phyloP scores from a whole-genome alignment of 2,888 invertebrate genomes.

The Brachylomia viminalis region DNA sequence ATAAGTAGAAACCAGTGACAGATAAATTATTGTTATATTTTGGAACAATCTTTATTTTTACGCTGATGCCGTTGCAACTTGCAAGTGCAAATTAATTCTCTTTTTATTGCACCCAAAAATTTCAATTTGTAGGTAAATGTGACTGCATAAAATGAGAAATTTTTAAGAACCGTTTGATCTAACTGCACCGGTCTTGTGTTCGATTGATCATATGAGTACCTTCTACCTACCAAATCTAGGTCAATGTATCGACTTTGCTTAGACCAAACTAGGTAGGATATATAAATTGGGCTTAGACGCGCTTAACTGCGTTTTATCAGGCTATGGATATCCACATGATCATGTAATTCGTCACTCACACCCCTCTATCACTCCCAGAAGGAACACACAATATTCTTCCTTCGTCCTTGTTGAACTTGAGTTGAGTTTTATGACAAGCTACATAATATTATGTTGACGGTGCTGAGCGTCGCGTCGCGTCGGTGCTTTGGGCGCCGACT shows the following conservation, averaged over 20 bases:
- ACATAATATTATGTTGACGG: neutral
- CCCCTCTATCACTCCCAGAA: neutral
- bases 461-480: too few relatives aligned
- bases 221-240: neutral
- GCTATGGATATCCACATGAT: neutral
- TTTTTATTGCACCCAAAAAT: neutral
- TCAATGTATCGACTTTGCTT: neutral
- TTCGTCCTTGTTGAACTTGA: neutral
- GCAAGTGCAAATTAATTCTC: slow-evolving; percentile 3
- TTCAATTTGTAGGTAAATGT: neutral
- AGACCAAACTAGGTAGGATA: neutral
- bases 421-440: neutral
- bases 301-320: neutral
- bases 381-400: neutral
- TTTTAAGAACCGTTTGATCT: neutral
- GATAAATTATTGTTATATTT: slow-evolving; percentile 19
- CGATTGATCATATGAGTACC: too few relatives aligned
- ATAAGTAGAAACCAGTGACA: neutral
- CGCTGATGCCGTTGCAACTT: neutral
- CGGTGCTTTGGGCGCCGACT: too few relatives aligned
- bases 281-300: neutral
- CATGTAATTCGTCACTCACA: neutral
- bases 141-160: neutral
- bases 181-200: too few relatives aligned
- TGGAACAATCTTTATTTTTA: slow-evolving; percentile 16